Evolutionary conservation across 1,140 invertebrate species (phyloP), one percentile per base, ranked within the genome.

Genomic region (Nasonia vitripennis): DNA sequence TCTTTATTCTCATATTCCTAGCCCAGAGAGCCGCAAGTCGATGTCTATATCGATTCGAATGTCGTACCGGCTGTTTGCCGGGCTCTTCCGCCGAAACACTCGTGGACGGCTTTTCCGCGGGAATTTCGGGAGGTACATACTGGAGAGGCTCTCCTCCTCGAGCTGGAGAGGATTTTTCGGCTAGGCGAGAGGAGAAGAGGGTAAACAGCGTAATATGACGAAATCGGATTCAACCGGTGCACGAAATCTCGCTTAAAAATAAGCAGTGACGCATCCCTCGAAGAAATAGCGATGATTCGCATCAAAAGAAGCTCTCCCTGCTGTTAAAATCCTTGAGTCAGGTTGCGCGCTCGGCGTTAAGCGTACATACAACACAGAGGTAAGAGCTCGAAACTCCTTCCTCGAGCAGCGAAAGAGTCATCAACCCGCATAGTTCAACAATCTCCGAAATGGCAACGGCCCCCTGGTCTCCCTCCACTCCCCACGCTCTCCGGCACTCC

Each of bases 391-490:
- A n/a, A 48, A 48, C 37, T 51, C 41, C 12, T n/a, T 9, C 20
- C 73, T 6, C 34, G 12, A 34, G 12, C 34, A 11, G 6, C 62
- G 51, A 73, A 78, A 78, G 83, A 87, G 86, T 87, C 87, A 88
- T 89, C 88, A 83, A 84, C 67, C 84, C 87, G 86, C 67, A 68
- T 86, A 86, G 88, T 87, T 88, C 87, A 88, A 89, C 81, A 88
- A 89, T 89, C 88, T 88, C 85, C 88, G 71, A 89, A 89, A 87
- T 87, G 85, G 85, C 88, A 73, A 85, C 55, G 84, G 74, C 80
- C 79, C 73, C 75, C 23, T 27, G 78, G 75, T 41, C 31, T 70
- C 78, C 41, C 78, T 11, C 68, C 67, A 27, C 27, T 27, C n/a
- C 67, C 79, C 14, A 20, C 45, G 51, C 20, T 55, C 23, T 67